These are phyloP conservation scores for Agapostemon virescens DNA, from an alignment of 2,888 invertebrate genomes.

Conservation along the genomic window DNA sequence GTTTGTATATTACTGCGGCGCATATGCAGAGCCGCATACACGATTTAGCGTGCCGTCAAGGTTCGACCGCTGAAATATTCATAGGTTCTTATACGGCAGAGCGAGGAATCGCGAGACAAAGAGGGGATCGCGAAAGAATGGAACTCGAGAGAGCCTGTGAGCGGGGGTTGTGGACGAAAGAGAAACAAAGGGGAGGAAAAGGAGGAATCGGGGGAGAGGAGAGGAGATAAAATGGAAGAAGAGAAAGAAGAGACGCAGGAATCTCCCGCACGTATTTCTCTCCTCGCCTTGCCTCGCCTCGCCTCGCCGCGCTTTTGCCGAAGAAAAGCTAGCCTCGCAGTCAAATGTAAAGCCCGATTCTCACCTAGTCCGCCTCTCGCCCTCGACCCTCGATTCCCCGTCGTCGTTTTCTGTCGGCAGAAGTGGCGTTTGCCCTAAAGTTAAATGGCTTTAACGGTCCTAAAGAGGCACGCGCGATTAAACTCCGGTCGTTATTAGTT, in stretches of 20 bases:
- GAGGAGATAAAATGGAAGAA: slow-evolving; percentile 6
- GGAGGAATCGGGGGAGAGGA: not conserved
- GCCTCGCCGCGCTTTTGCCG: not conserved
- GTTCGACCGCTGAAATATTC: slow-evolving; percentile 62
- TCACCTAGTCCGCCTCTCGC: slow-evolving; percentile 22
- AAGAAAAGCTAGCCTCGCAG: slow-evolving; percentile 29
- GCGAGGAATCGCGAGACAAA: slow-evolving; percentile 28
- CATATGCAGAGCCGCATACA: slow-evolving; percentile 28
- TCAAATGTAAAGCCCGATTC: slow-evolving; percentile 47
- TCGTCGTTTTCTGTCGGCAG: slow-evolving; percentile 24
- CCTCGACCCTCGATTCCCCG: slow-evolving; percentile 22
- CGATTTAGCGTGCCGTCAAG: slow-evolving; percentile 52
- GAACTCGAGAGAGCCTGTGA: not conserved
- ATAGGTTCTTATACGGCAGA: slow-evolving; percentile 41
- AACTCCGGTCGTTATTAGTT: slow-evolving; percentile 54
- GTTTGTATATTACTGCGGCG: slow-evolving; percentile 33
- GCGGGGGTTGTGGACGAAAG: not conserved
- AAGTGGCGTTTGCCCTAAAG: slow-evolving; percentile 40
- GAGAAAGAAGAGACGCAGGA: slow-evolving; percentile 6
- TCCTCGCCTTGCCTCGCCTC: not conserved
- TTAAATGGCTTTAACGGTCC: slow-evolving; percentile 53
- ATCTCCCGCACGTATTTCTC: not conserved
- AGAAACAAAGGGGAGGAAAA: not conserved
- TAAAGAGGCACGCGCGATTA: slow-evolving; percentile 52
- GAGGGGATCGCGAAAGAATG: slow-evolving; percentile 8